Evolutionary conservation across 2,113 vertebrate species (phyloP), one percentile per base, ranked within the genome.

Genomic region (Chloropsis cyanopogon): DNA sequence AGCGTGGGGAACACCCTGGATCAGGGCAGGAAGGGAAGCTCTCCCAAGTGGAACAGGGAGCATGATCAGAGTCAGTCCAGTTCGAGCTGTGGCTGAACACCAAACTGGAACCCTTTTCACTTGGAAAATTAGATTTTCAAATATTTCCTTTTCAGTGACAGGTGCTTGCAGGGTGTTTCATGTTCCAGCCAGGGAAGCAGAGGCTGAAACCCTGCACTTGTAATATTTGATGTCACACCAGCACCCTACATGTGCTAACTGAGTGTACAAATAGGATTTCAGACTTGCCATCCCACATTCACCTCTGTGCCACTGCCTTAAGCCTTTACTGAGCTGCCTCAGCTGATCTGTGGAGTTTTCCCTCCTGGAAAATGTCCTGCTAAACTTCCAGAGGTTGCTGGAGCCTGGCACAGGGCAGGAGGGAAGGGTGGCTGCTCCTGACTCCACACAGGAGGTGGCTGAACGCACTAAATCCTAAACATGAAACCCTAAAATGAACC

Each of bases 401-500:
- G 69, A 60, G 78, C 59, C 54, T 65, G 39, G 44, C 11, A 4
- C 24, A 21, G 61, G 54, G 41, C 60, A 37, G 78, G 63, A 87
- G 69, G 41, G 59, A 41, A 59, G 7, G 41, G 35, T 7, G 39
- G 29, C 35, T 23, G 10, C 5, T 82, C 29, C 19, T 2, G 1
- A 2, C 12, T 28, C 9, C 42, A 20, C 9, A 4, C 1, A 1
- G 65, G 71, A 57, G 7, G 6, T 23, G 57, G 60, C n/a, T 63
- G 81, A 89, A 26, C 24, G 2, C 1, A 3, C 59, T 7, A 20
- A 64, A 69, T 22, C 6, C 23, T 19, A 8, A 52, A 18, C 17
- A 15, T 0, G 1, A 64, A 86, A 70, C 44, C 12, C 0, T 11
- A 50, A 60, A 1, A 1, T 1, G 1, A 60, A 41, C 14, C 42